Conservation (phyloP, 2,888 invertebrate genomes). For the Petrolisthes cinctipes region DNA sequence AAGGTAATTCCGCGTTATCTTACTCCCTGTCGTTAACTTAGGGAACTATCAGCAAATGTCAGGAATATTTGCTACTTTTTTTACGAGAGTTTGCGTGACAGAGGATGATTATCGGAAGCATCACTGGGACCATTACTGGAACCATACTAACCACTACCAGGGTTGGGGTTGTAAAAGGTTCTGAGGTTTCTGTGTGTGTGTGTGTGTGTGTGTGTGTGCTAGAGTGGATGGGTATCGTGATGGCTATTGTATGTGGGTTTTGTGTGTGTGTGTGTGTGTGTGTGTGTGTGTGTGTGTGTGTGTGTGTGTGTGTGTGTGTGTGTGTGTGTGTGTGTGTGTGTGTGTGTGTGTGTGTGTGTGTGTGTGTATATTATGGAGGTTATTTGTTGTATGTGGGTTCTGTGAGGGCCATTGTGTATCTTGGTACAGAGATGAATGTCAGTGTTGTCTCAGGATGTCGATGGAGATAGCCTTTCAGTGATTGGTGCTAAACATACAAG, state of each 20-base stretch:
- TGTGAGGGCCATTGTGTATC: not conserved
- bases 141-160: not conserved
- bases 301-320: not conserved
- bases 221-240: not conserved
- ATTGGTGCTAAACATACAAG: too few species aligned
- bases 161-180: not conserved
- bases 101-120: not conserved
- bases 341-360: not conserved
- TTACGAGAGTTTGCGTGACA: not conserved
- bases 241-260: not conserved
- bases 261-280: not conserved
- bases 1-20: too few species aligned
- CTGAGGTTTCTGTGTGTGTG: not conserved
- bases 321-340: not conserved
- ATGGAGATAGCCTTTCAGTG: too few species aligned
- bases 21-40: too few species aligned
- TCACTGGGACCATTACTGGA: not conserved
- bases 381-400: not conserved
- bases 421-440: too few species aligned
- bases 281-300: not conserved
- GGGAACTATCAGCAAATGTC: too few species aligned
- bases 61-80: too few species aligned
- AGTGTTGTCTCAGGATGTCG: too few species aligned
- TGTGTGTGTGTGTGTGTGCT: not conserved
- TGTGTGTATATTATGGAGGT: not conserved